Evolutionary conservation across 2,888 invertebrate genomes (phyloP), one percentile per base, ranked within the genome.

Genomic region (Nowickia ferox): DNA sequence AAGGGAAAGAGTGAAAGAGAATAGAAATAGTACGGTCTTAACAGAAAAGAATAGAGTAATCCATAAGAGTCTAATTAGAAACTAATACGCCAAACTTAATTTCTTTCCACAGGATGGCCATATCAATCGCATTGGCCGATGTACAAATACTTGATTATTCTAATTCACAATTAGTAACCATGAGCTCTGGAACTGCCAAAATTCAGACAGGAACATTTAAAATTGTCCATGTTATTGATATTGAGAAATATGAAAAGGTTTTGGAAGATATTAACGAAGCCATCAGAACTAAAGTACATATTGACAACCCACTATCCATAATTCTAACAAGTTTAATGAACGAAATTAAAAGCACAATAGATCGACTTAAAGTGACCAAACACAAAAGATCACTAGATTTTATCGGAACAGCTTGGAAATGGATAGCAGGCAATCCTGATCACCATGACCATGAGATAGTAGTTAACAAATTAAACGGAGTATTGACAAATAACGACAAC

Each of bases 201-300:
- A 44, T 69, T 19, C 84, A 86, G 59, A 57, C 53, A 19, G 78
- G 71, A 61, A 69, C 40, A 46, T 77, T 76, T 46, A 82, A 83
- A 40, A 57, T 69, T n/a, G 17, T 87, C 5, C 86, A 86, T 48
- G 77, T 72, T 13, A 74, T 86, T n/a, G 77, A 86, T 13, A 42
- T 80, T 0, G 71, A 83, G 10, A 59, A 76, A 30, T 76, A 80
- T 55, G 40, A 71, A 13, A 40, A 38, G 2, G 13, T 42, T 15
- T 11, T 40, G 17, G 55, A 40, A 10, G 51, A 42, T 13, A 59
- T 63, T 51, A n/a, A 46, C 10, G 53, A 44, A 19, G 13, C 11
- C 22, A 22, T 46, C 10, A 44, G 6, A 44, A 44, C 13, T 46
- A 17, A 44, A n/a, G 44, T 65, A 11, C 15, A 11, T 19, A 11